Base-by-base conservation (phyloP, 2,797 vertebrate genomes). In the Todus mexicanus region DNA sequence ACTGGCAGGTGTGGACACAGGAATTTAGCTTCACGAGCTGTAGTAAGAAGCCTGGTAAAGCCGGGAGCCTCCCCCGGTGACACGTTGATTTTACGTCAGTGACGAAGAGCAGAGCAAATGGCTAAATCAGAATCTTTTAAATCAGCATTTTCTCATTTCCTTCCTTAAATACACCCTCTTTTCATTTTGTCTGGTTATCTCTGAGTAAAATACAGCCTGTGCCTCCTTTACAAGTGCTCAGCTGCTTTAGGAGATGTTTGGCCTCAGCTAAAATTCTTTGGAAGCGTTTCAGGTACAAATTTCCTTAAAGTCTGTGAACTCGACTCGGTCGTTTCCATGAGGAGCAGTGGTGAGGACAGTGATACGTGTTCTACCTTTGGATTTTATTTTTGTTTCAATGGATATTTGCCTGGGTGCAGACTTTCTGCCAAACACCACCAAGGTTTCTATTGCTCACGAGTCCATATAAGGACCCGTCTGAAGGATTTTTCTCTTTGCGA, bases 391-490 rank as follows among this genome's bases (percentile, higher is more conserved):
- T 9, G 12, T 54, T 53, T 79, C 51, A 47, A 66, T 48, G 69
- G 56, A 33, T 66, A 31, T 50, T 66, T 85, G 81, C 37, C 75
- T 70, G 54, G 31, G 47, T 60, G n/a, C 31, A 72, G 81, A 37
- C n/a, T 86, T 93, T 77, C 70, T 91, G 89, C 82, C 93, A 94
- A 86, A 91, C 16, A 17, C 8, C 16, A 70, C 82, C 56, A 15
- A 48, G 18, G 59, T 86, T 90, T 80, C 4, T 73, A 53, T 50
- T 33, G 10, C 11, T 17, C 35, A 78, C 25, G 16, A 78, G 42
- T 22, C 95, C 84, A 64, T 88, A 82, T 81, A 96, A 57, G 92
- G 94, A 76, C n/a, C 48, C 15, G 13, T 81, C 73, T 40, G 87
- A 47, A 74, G 64, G 60, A 47, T 81, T 91, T 93, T 69, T 73